Evolutionary conservation across 2,113 vertebrate genomes (phyloP), one percentile per base, ranked within the genome.

Genomic region (Nycticorax nycticorax): DNA sequence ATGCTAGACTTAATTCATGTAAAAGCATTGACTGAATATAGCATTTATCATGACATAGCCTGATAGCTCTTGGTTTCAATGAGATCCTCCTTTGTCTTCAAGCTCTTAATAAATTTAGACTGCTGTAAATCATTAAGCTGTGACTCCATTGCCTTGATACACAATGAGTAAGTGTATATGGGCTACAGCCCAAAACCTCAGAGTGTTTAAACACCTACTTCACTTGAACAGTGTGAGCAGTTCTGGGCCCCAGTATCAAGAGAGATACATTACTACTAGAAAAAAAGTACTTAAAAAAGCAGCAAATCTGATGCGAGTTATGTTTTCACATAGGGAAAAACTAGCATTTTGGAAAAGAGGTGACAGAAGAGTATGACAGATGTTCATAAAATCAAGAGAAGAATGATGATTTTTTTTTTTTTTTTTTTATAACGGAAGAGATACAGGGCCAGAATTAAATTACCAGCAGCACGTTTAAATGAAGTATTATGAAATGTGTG

Each of bases 101-200:
- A 77, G 43, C 30, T 93, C 72, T 93, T 94, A 73, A 86, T 83
- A 88, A 77, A 95, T 88, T 77, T 76, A 57, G 57, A 57, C 35
- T 62, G 35, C 27, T 85, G 55, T 37, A 95, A 90, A 88, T 84
- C 47, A 43, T 94, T 80, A 59, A 88, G 66, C 22, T 83, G 53
- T 74, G 63, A 69, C 59, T 90, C 24, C 11, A 2, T 28, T 86
- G 79, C 48, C 59, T 86, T 57, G 52, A 50, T 84, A 53, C 27
- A 37, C 19, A 88, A 27, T 66, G 6, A 69, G 13, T 59, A 72
- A 93, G 14, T 33, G 12, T 41, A 53, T 32, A 48, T 26, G 26
- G 83, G 7, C 72, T 91, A 23, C 27, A 86, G 45, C 41, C 23
- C 63, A 53, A 88, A 94, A 73, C 24, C 63, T 92, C 30, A 18